These are phyloP conservation scores for Stegodyphus mimosarum DNA, from an alignment of 1,140 invertebrate species.

Conservation along the genomic window DNA sequence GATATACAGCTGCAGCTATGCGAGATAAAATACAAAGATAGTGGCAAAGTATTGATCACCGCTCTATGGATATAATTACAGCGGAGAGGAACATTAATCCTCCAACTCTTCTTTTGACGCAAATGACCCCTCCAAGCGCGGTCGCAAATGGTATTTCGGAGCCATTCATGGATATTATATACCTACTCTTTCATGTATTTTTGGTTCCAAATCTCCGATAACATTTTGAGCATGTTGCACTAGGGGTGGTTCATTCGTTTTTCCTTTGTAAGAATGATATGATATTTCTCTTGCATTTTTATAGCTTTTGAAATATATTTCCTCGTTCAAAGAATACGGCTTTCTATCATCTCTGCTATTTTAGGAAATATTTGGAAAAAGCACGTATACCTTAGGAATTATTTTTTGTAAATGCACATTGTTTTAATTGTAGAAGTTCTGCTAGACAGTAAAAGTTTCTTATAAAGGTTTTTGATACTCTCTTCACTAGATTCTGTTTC, in stretches of 20 bases:
- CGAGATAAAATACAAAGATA: conserved; percentile 52
- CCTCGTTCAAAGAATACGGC: too few species aligned
- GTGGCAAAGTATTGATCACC: conserved; percentile 50
- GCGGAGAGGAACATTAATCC: conserved; percentile 43
- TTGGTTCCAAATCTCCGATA: conserved; percentile 15
- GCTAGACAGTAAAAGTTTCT: too few species aligned
- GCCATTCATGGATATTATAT: conserved; percentile 43
- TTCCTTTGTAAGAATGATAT: not conserved
- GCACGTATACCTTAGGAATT: too few species aligned
- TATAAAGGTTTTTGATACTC: too few species aligned
- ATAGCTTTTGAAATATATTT: too few species aligned
- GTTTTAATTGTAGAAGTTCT: too few species aligned
- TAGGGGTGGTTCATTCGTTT: not conserved
- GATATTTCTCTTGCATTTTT: too few species aligned
- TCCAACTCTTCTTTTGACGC: conserved; percentile 53
- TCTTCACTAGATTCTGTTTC: too few species aligned
- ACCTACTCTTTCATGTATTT: conserved; percentile 34
- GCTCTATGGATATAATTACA: conserved; percentile 58
- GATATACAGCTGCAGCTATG: conserved; percentile 46
- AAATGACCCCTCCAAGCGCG: conserved; percentile 35
- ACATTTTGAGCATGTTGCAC: conserved; percentile 5
- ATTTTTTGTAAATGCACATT: too few species aligned
- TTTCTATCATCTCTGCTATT: too few species aligned
- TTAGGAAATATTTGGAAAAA: too few species aligned
- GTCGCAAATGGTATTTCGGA: conserved; percentile 53